Evolutionary conservation across 2,113 vertebrate species (phyloP).

Genomic region (Hippocampus barbouri): DNA sequence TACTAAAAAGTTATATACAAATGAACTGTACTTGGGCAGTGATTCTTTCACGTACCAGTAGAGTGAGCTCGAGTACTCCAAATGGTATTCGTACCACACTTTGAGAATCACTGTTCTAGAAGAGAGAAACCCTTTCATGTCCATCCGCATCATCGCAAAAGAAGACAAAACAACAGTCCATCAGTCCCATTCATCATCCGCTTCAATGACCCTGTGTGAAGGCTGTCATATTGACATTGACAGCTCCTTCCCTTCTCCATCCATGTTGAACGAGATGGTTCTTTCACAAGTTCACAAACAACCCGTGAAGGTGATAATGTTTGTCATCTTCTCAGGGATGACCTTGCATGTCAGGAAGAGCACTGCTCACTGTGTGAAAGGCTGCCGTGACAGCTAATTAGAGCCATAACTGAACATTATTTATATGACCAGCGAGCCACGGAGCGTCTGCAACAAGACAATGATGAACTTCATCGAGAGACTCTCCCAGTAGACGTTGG

Average conservation of each 20-base stretch:
- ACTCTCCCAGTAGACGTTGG: not conserved
- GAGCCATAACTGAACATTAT: constrained; percentile 1
- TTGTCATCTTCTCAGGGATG: not conserved
- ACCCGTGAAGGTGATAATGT: constrained; percentile 1
- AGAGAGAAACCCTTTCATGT: not conserved
- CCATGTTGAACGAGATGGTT: not conserved
- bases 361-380: constrained; percentile 10
- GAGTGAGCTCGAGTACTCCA: no score
- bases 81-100: no score
- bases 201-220: not conserved
- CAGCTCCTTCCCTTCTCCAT: not conserved
- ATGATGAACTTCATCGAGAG: constrained; percentile 2
- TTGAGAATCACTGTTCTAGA: no score
- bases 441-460: not conserved
- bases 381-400: constrained; percentile 7
- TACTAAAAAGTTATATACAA: no score
- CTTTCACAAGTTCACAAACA: constrained; percentile 1
- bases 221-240: not conserved
- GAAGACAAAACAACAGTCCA: not conserved
- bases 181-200: not conserved
- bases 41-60: no score
- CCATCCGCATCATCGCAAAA: not conserved
- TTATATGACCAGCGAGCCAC: constrained; percentile 7
- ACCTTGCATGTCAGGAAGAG: constrained; percentile 19
- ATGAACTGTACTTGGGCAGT: no score